A percentile compares a stretch with the other conserved stretches of the same genome.
Conservation (phyloP, 2,797 vertebrate species). For the Myotis findleyi region DNA sequence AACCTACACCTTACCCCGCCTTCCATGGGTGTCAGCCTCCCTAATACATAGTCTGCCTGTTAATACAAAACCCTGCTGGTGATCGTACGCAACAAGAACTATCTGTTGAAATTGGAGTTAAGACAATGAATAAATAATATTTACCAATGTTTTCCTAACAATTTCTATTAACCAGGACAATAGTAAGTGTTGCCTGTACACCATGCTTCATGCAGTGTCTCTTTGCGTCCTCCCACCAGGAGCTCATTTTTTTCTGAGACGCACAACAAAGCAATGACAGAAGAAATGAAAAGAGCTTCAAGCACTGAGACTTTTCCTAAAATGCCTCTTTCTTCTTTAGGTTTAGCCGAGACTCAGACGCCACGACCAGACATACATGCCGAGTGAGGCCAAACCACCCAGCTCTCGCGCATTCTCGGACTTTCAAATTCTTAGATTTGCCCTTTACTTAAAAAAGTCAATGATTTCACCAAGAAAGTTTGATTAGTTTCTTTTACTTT, state of each 20-base stretch:
- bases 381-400: conserved; percentile 78
- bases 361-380: conserved; percentile 72
- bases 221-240: background rate
- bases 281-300: conserved; percentile 58
- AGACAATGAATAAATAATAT: background rate
- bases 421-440: conserved; percentile 91
- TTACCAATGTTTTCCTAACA: background rate
- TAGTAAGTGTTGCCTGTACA: background rate
- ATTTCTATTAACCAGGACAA: background rate
- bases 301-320: conserved; percentile 67
- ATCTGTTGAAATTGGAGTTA: background rate
- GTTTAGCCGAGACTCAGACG: conserved; percentile 70
- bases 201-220: background rate
- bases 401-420: conserved; percentile 86
- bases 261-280: background rate
- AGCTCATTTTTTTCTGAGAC: background rate
- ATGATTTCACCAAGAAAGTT: conserved; percentile 92
- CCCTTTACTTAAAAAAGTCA: conserved; percentile 93
- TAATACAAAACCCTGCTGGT: background rate
- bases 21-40: background rate
- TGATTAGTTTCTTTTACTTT: conserved; percentile 94
- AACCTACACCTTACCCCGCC: background rate
- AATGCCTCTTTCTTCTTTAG: conserved; percentile 75
- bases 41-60: background rate
- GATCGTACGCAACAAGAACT: background rate